Evolutionary conservation across 2,888 invertebrate genomes (phyloP).

Genomic region (Cabera pusaria): DNA sequence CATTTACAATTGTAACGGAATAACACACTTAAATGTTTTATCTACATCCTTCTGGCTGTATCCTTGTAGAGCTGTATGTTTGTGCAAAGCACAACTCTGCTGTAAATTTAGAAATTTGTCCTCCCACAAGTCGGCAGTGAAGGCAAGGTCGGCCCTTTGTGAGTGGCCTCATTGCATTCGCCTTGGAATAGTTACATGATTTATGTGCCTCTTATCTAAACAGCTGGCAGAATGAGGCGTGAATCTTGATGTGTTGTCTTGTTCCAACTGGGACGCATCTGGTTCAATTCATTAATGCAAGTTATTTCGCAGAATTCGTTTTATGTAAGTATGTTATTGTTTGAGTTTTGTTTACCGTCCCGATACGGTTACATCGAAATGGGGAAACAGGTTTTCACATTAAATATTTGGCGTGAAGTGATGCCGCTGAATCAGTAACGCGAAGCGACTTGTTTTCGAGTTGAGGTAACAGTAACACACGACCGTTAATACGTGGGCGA

Average conservation of each 20-base stretch:
- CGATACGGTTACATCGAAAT: constrained; percentile 32
- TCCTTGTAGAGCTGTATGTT: constrained; percentile 7
- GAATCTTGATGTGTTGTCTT: constrained; percentile 44
- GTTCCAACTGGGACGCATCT: constrained; percentile 38
- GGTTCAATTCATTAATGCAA: constrained; percentile 23
- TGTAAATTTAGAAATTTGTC: constrained; percentile 46
- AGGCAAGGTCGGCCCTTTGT: constrained; percentile 76
- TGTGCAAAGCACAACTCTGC: constrained; percentile 4
- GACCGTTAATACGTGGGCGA: constrained; percentile 70
- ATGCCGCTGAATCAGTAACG: constrained; percentile 54
- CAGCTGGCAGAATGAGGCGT: constrained; percentile 52
- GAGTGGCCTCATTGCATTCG: constrained; percentile 74
- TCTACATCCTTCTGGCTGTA: constrained; percentile 4
- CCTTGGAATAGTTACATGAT: constrained; percentile 81
- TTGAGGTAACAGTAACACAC: constrained; percentile 67
- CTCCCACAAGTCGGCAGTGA: constrained; percentile 62
- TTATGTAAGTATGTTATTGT: constrained; percentile 3
- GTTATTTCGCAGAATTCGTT: constrained; percentile 16
- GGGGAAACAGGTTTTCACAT: constrained; percentile 37
- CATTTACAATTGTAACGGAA: constrained; percentile 5
- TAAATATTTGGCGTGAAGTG: constrained; percentile 37
- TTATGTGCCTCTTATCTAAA: constrained; percentile 67
- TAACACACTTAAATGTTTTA: not conserved
- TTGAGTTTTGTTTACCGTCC: constrained; percentile 12
- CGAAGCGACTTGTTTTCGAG: constrained; percentile 68